Evolutionary conservation across 2,113 vertebrate species (phyloP).

Genomic region (Leucoraja erinaceus): DNA sequence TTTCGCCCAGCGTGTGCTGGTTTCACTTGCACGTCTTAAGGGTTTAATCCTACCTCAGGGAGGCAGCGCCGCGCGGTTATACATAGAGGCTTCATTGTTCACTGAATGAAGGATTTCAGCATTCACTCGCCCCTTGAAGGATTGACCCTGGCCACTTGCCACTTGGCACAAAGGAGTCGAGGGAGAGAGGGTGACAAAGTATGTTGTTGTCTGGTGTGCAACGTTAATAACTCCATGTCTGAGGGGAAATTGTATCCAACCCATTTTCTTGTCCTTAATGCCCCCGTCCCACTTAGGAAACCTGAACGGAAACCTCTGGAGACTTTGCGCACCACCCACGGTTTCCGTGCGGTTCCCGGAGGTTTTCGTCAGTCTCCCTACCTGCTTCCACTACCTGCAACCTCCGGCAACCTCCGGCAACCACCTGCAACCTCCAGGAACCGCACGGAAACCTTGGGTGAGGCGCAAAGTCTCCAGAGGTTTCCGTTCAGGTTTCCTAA

Average conservation of each 20-base stretch:
- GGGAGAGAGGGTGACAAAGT: slow-evolving; percentile 40
- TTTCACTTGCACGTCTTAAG: slow-evolving; percentile 54
- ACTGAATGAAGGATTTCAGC: slow-evolving; percentile 44
- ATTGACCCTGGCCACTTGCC: slow-evolving; percentile 43
- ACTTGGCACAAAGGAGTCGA: slow-evolving; percentile 37
- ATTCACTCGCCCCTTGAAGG: slow-evolving; percentile 40
- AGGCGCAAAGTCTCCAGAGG: too few relatives aligned
- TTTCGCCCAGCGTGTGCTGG: slow-evolving; percentile 63
- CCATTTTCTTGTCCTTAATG: not conserved
- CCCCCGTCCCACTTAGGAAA: too few relatives aligned
- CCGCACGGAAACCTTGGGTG: too few relatives aligned
- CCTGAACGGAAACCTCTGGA: too few relatives aligned
- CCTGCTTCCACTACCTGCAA: too few relatives aligned
- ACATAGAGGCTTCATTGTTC: slow-evolving; percentile 47
- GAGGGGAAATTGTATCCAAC: slow-evolving; percentile 17
- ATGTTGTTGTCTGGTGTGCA: slow-evolving; percentile 10
- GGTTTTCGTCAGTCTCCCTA: too few relatives aligned
- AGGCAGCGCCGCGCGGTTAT: slow-evolving; percentile 49
- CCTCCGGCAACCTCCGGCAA: too few relatives aligned
- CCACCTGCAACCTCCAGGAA: too few relatives aligned
- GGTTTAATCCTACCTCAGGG: slow-evolving; percentile 58
- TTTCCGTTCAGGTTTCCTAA: too few relatives aligned
- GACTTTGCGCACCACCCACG: too few relatives aligned
- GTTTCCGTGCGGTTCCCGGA: too few relatives aligned
- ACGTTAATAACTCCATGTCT: not conserved